phyloP scores from a whole-genome alignment of 2,113 vertebrate genomes.

The Callipepla californica region DNA sequence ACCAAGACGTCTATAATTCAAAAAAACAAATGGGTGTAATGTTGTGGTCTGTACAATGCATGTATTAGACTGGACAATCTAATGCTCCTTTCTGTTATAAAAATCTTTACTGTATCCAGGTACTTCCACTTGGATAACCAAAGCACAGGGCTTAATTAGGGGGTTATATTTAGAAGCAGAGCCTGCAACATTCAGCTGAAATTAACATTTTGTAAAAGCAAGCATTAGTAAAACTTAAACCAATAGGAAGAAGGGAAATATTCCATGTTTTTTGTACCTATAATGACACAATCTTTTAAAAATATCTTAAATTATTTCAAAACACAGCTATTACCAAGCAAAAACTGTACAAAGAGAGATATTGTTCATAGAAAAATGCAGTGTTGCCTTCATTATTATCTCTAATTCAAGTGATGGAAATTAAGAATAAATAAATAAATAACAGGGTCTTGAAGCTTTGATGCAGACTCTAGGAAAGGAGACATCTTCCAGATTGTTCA shows the following conservation, averaged over 20 bases:
- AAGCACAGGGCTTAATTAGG: slow-evolving; percentile 31
- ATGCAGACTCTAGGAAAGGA: neutral
- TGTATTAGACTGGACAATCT: neutral
- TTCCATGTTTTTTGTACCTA: neutral
- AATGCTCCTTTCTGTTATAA: neutral
- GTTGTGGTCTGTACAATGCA: neutral
- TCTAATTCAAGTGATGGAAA: neutral
- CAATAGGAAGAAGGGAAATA: neutral
- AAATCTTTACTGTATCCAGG: slow-evolving; percentile 11
- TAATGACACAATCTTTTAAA: neutral
- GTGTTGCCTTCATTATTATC: neutral
- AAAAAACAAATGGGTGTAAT: neutral
- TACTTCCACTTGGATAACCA: slow-evolving; percentile 47
- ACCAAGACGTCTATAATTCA: neutral
- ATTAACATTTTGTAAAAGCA: slow-evolving; percentile 4
- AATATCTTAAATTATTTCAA: neutral
- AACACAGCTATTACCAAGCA: neutral
- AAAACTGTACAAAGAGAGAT: neutral
- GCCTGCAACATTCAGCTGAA: neutral
- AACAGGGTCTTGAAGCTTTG: neutral
- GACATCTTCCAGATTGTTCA: neutral
- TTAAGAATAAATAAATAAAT: neutral
- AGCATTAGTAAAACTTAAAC: neutral
- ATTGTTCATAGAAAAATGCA: neutral
- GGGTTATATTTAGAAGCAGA: slow-evolving; percentile 39